Base-by-base conservation (phyloP, 2,888 invertebrate genomes). In the Caenorhabditis becei region DNA sequence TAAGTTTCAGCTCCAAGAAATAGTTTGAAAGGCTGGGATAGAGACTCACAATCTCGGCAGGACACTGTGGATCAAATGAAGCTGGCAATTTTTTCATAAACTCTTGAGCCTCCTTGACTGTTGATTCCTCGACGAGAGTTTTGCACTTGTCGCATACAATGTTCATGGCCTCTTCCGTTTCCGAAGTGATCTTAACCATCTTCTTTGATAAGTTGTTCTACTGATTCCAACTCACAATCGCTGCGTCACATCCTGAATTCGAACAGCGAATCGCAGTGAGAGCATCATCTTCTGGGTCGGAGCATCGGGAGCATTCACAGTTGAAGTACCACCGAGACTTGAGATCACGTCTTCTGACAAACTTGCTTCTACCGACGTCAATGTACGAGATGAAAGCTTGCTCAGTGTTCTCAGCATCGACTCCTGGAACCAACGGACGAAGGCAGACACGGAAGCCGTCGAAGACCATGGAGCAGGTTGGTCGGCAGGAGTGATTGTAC, bases 401-500 rank as follows among this genome's bases (percentile, higher is more conserved):
- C 10, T 80, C 82, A 0, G 67, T 35, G 47, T 79, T 71, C 20
- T 79, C 82, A 10, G 86, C 77, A 54, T 83, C 82, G 4, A 87
- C 75, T 11, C 81, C 84, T 10, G 87, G 87, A 4, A 87, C 85
- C 14, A 90, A 78, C 0, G 90, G 89, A 11, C 90, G 88, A n/a
- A 90, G 67, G 61, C 83, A 88, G 2, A 88, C 89, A 14, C 87
- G 84, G 66, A 82, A 89, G 23, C 91, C 91, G 65, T 91, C 91
- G 77, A 91, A 91, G 2, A 91, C 86, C 88, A 91, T 86, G 0
- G 89, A 83, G 53, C 87, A 85, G 44, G 88, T 90, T 18, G 91
- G 90, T 0, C 89, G 85, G 62, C 91, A 91, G 11, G 85, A 87
- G 77, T 90, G 90, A 61, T 90, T 88, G 80, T 90, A 91, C 26